Evolutionary conservation across 2,888 invertebrate genomes (phyloP), one percentile per base, ranked within the genome.

Genomic region (Heliconius cydno): DNA sequence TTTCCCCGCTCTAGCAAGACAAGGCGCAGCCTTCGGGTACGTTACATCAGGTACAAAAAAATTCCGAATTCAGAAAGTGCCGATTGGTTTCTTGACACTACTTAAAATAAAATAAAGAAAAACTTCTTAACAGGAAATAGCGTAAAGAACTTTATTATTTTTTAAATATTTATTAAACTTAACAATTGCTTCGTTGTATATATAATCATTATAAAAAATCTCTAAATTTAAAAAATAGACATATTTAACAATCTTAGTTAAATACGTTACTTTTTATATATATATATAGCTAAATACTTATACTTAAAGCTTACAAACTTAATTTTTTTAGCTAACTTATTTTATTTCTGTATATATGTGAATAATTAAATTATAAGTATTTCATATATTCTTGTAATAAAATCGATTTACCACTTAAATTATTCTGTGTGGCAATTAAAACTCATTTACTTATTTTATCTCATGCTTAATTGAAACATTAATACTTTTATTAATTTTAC

Each of bases 401-500:
- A 41, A 68, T 68, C 34, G n/a, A 68, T 68, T 72, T 34, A 60
- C 25, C 15, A 15, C 30, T 34, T 38, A 15, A 13, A 73, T n/a
- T 28, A 73, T 25, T 38, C 10, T 10, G 22, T 72, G 15, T 34
- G n/a, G 34, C 60, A 73, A 60, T 73, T 60, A 73, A 73, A 38
- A 13, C 30, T n/a, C 57, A 73, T 73, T 60, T 22, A 6, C n/a
- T 60, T 15, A 73, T 38, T 73, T 60, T n/a, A 34, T 34, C 57
- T 22, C 6, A n/a, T 13, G 34, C 34, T 73, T 60, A 34, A 60
- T 57, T 57, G n/a, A 34, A 73, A 30, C 22, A 34, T 73, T 60
- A 34, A 60, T 73, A 57, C 7, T 72, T 72, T 72, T 57, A 73
- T 60, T 22, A 60, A 25, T 34, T 60, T 34, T 34, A 73, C 34